These are phyloP conservation scores for Protobothrops flavoviridis DNA, from an alignment of 2,113 vertebrate species.

Conservation along the genomic window DNA sequence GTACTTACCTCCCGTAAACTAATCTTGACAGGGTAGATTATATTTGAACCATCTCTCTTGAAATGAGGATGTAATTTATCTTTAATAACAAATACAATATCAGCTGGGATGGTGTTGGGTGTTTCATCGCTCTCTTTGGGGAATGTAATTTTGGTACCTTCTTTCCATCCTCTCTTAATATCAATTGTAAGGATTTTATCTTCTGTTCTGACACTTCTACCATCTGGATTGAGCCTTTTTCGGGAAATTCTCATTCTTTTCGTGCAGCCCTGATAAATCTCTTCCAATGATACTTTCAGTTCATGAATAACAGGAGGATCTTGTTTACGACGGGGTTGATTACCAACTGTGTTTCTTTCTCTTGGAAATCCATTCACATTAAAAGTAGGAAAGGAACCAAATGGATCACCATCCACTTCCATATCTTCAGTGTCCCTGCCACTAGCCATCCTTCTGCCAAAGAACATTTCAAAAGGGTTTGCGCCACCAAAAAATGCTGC, in stretches of 20 bases:
- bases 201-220: constrained; percentile 87
- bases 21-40: constrained; percentile 90
- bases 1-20: constrained; percentile 90
- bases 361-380: constrained; percentile 94
- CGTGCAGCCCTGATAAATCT: constrained; percentile 93
- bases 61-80: constrained; percentile 95
- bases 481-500: constrained; percentile 95
- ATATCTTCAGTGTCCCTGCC: constrained; percentile 92
- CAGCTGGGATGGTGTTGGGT: constrained; percentile 88
- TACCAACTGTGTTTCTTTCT: constrained; percentile 85
- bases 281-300: constrained; percentile 92
- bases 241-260: constrained; percentile 97
- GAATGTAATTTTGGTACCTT: constrained; percentile 98
- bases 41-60: constrained; percentile 94
- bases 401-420: constrained; percentile 94
- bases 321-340: constrained; percentile 85
- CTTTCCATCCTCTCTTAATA: constrained; percentile 97
- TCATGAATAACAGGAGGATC: constrained; percentile 95
- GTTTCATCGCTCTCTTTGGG: constrained; percentile 95
- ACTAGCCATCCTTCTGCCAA: constrained; percentile 87
- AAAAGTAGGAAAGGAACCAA: constrained; percentile 88
- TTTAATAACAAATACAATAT: constrained; percentile 98
- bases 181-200: constrained; percentile 98
- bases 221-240: constrained; percentile 92
- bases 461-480: constrained; percentile 98